Percentiles rank a stretch among this genome's conserved stretches.
phyloP scores from a whole-genome alignment of 2,888 invertebrate species.

The Andrena flavipes region DNA sequence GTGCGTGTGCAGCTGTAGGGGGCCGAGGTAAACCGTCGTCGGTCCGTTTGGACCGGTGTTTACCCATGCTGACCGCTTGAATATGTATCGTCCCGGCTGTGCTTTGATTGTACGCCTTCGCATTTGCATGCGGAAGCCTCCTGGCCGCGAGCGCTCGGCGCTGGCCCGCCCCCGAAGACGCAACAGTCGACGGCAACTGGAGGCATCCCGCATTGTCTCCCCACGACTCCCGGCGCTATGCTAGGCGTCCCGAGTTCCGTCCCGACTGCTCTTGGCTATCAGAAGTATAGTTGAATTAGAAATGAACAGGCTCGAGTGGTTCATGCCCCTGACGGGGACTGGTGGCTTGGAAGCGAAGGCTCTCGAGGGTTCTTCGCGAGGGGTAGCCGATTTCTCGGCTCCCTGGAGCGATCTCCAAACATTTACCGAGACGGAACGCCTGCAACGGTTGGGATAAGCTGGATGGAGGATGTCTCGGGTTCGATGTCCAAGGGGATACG shows the following conservation, averaged over 20 bases:
- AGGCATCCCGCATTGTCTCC: neutral
- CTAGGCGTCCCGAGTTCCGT: neutral
- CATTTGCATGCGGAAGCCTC: constrained; percentile 76
- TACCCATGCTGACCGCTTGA: constrained; percentile 75
- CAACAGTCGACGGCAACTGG: neutral
- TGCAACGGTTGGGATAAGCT: no score
- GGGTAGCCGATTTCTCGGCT: neutral
- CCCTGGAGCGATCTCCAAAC: neutral
- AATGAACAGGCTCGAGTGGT: no score
- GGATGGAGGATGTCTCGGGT: no score
- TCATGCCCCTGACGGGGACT: no score
- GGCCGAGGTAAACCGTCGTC: constrained; percentile 62
- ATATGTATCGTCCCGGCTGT: constrained; percentile 73
- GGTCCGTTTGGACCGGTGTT: constrained; percentile 68
- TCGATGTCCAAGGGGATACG: no score
- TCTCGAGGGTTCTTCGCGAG: neutral
- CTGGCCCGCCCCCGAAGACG: neutral
- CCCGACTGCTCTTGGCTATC: neutral
- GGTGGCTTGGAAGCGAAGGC: neutral
- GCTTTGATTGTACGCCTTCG: constrained; percentile 77
- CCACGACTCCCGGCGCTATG: neutral
- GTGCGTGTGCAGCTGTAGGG: constrained; percentile 34
- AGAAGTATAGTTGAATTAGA: no score
- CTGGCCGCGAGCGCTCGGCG: constrained; percentile 25
- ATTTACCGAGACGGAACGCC: neutral